Percentiles rank a stretch among this genome's conserved stretches.
These are phyloP conservation scores for Calephelis nemesis DNA, from an alignment of 1,140 invertebrate species.

Conservation along the genomic window DNA sequence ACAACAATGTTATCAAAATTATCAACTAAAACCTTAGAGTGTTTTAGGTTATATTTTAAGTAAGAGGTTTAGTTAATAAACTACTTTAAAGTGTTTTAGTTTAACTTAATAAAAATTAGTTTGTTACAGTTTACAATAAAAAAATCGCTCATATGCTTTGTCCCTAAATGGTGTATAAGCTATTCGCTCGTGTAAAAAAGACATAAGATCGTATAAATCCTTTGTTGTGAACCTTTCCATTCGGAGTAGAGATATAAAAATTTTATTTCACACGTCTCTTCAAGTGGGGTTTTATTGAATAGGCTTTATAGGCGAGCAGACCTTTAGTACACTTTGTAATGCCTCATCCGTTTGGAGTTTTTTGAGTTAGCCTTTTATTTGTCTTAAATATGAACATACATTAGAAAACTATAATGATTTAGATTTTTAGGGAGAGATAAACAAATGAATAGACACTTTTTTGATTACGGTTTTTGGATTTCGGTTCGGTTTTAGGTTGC, in stretches of 20 bases:
- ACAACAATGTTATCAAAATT: too few relatives aligned
- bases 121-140: not conserved
- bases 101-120: too few relatives aligned
- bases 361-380: not conserved
- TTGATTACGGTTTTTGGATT: too few relatives aligned
- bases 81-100: too few relatives aligned
- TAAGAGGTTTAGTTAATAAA: too few relatives aligned
- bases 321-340: slow-evolving; percentile 3
- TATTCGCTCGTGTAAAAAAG: slow-evolving; percentile 5
- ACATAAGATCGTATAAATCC: slow-evolving; percentile 8
- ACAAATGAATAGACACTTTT: too few relatives aligned
- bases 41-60: too few relatives aligned
- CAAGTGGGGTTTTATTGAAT: slow-evolving; percentile 14
- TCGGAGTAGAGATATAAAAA: slow-evolving; percentile 8
- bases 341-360: slow-evolving; percentile 2
- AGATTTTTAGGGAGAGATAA: too few relatives aligned
- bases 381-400: not conserved
- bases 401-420: too few relatives aligned
- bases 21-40: too few relatives aligned
- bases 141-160: not conserved
- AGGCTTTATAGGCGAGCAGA: slow-evolving; percentile 2
- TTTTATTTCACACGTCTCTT: slow-evolving; percentile 15
- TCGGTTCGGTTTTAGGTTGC: too few relatives aligned
- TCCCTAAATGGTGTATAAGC: not conserved
- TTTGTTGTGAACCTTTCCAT: slow-evolving; percentile 11